phyloP scores from a whole-genome alignment of 92 coral and sea anemone genomes.

The Porites lobata region DNA sequence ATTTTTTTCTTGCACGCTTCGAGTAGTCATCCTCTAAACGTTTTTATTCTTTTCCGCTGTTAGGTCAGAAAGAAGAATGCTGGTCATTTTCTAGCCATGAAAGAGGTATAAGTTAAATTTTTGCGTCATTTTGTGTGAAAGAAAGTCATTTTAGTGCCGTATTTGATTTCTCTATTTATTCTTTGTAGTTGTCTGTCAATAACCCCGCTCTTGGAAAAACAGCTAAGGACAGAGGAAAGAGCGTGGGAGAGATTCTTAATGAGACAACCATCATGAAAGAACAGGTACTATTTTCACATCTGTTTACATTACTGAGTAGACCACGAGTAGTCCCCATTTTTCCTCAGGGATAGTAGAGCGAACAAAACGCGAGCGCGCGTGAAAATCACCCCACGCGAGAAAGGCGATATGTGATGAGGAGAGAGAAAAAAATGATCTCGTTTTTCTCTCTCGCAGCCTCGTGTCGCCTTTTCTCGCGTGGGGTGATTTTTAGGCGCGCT shows the following conservation, averaged over 20 bases:
- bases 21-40: no score
- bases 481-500: no score
- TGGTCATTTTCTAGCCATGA: constrained; percentile 95
- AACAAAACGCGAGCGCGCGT: no score
- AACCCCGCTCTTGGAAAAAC: constrained; percentile 96
- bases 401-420: no score
- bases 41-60: not conserved
- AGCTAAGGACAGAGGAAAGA: constrained; percentile 94
- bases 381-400: no score
- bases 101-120: constrained; percentile 71
- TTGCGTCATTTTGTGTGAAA: not conserved
- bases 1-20: no score
- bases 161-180: no score
- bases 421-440: no score
- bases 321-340: no score
- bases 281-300: constrained; percentile 49
- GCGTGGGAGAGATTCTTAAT: constrained; percentile 92
- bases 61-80: constrained; percentile 95
- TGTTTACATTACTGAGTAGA: not conserved
- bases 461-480: no score
- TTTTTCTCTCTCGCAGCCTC: no score
- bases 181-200: constrained; percentile 78
- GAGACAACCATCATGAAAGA: constrained; percentile 97
- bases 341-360: no score
- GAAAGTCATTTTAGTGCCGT: not conserved